Conservation (phyloP, 2,113 vertebrate genomes). For the Nannobrachium achirus region DNA sequence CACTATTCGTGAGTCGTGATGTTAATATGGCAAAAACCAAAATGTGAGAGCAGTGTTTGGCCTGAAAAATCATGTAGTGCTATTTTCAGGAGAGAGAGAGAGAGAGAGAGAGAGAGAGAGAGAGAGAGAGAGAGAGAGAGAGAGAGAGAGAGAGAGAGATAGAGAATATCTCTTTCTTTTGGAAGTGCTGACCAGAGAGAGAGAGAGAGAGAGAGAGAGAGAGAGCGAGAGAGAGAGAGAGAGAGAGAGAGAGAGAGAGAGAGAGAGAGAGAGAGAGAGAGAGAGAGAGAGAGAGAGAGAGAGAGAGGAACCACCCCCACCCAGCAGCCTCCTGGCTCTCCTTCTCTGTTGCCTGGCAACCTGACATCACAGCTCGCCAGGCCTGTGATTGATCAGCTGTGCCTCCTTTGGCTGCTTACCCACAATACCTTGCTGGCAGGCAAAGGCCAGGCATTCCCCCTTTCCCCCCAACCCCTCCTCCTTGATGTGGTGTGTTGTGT, state of each 20-base stretch:
- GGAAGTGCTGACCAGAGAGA: no score
- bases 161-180: no score
- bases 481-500: no score
- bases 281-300: not conserved
- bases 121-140: not conserved
- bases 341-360: conserved; percentile 73
- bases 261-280: conserved; percentile 2
- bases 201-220: no score
- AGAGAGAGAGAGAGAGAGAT: not conserved
- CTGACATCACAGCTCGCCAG: conserved; percentile 64
- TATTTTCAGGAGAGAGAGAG: not conserved
- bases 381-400: conserved; percentile 72
- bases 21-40: no score
- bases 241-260: no score
- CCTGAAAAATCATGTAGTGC: no score
- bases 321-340: conserved; percentile 31
- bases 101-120: not conserved
- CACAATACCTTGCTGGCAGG: conserved; percentile 61
- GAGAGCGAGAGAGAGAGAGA: not conserved
- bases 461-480: conserved; percentile 17
- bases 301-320: conserved; percentile 37
- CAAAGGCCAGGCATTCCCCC: conserved; percentile 23
- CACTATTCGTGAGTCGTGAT: no score
- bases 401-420: conserved; percentile 56
- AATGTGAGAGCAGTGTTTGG: no score